Conservation (phyloP, 2,888 invertebrate species). For the Drosophila nigricruria region DNA sequence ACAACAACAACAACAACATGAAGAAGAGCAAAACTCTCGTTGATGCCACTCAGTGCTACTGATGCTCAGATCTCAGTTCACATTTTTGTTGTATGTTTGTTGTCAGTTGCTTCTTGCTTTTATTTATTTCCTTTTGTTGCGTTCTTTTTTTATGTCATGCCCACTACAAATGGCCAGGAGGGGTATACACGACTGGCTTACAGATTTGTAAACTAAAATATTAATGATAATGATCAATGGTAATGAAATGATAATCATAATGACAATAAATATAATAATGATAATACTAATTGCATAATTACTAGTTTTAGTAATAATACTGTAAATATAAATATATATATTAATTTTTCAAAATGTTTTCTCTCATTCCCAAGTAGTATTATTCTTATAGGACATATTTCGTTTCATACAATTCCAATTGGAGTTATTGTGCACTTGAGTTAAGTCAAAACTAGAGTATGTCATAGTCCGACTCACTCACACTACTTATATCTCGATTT, state of each 20-base stretch:
- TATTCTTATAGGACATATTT: not conserved
- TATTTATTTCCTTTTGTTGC: conserved; percentile 30
- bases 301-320: not conserved
- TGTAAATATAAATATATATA: not conserved
- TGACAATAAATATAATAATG: not conserved
- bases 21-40: not conserved
- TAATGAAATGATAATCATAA: not conserved
- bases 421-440: not conserved
- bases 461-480: not conserved
- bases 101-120: conserved; percentile 60
- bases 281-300: not conserved
- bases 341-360: not conserved
- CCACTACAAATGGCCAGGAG: no score
- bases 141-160: not conserved
- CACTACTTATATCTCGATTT: not conserved
- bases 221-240: not conserved
- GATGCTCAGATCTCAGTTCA: conserved; percentile 22
- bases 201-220: not conserved
- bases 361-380: not conserved
- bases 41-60: conserved; percentile 9
- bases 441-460: not conserved
- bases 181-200: not conserved
- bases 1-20: not conserved
- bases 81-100: conserved; percentile 41
- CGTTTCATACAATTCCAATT: not conserved